Conservation (phyloP, 2,797 vertebrate species). For the Neosilurus hyrtlii region DNA sequence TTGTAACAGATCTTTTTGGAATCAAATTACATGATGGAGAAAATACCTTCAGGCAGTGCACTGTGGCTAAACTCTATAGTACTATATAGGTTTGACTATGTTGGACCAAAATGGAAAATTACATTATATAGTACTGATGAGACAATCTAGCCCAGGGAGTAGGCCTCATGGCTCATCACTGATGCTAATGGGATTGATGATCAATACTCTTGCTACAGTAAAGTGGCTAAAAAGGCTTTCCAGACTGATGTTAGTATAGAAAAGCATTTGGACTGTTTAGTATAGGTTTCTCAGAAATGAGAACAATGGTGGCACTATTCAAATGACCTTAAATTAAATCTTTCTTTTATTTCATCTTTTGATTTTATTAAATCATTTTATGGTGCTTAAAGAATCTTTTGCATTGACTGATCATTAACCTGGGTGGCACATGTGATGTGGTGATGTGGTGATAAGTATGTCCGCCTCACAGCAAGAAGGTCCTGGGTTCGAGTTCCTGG, state of each 20-base stretch:
- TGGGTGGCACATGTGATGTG: no score
- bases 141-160: constrained; percentile 43
- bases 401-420: not conserved
- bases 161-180: constrained; percentile 65
- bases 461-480: no score
- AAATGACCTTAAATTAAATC: not conserved
- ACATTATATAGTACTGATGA: constrained; percentile 8
- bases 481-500: no score
- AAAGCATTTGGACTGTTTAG: not conserved
- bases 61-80: constrained; percentile 14
- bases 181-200: constrained; percentile 72
- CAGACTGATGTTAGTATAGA: not conserved
- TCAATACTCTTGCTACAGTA: constrained; percentile 64
- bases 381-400: not conserved
- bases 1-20: constrained; percentile 49
- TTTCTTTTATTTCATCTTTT: not conserved
- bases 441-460: not conserved
- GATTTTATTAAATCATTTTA: not conserved
- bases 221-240: constrained; percentile 49
- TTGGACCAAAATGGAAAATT: constrained; percentile 37
- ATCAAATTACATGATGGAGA: constrained; percentile 43
- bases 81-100: constrained; percentile 21
- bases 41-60: constrained; percentile 52
- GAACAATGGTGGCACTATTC: not conserved
- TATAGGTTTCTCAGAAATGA: not conserved